Evolutionary conservation across 2,888 invertebrate species (phyloP).

Genomic region (Drosophila borealis): DNA sequence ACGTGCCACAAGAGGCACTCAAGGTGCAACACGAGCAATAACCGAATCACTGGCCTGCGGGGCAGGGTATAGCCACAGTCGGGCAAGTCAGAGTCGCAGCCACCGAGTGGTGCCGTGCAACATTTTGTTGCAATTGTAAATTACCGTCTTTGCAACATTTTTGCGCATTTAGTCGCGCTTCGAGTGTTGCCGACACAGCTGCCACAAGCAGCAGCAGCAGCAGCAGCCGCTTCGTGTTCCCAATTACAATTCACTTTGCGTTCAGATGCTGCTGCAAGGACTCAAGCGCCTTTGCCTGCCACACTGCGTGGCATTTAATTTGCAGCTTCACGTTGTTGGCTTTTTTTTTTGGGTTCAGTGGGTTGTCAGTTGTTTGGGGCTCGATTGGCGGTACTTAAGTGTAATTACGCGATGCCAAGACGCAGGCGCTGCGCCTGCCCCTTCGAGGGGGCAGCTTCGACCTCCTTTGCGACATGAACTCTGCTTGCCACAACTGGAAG

Average conservation of each 20-base stretch:
- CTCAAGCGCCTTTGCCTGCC: conserved; percentile 60
- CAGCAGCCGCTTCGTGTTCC: conserved; percentile 36
- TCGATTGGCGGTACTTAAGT: conserved; percentile 72
- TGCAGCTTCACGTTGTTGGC: conserved; percentile 57
- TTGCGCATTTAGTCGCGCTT: conserved; percentile 81
- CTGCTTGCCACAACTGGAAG: conserved; percentile 21
- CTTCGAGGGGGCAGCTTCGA: conserved; percentile 46
- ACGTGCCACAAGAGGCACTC: conserved; percentile 9
- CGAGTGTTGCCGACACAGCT: conserved; percentile 77
- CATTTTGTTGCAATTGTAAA: conserved; percentile 76
- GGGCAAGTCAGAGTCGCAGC: conserved; percentile 3
- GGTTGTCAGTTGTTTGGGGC: conserved; percentile 52
- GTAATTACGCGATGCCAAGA: conserved; percentile 65
- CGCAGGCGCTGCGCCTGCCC: conserved; percentile 24
- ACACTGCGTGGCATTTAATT: conserved; percentile 70
- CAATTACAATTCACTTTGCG: conserved; percentile 79
- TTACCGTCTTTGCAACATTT: conserved; percentile 79
- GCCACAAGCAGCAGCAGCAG: conserved; percentile 37
- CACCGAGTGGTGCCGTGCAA: conserved; percentile 17
- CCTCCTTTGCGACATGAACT: conserved; percentile 74
- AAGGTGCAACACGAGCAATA: conserved; percentile 30
- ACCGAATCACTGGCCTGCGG: conserved; percentile 55
- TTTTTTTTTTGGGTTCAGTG: conserved; percentile 37
- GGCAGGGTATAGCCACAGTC: conserved; percentile 58
- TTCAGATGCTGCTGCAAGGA: conserved; percentile 53